These are phyloP conservation scores for Neopelma chrysocephalum DNA, from an alignment of 2,797 vertebrate genomes.

Conservation along the genomic window DNA sequence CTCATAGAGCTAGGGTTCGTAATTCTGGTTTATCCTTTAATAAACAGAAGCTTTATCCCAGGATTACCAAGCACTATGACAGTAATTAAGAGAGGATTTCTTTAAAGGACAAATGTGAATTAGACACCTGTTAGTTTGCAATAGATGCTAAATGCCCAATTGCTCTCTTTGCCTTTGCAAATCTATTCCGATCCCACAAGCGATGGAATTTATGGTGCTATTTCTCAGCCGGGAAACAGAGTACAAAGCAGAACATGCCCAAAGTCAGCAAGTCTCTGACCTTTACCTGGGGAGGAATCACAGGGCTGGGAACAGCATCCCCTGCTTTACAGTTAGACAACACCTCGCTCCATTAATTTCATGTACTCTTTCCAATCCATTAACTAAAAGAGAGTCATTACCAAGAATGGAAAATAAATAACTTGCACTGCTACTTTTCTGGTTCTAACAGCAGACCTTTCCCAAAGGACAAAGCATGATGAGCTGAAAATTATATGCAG, in stretches of 20 bases:
- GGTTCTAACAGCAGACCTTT: background rate
- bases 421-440: background rate
- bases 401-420: background rate
- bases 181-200: background rate
- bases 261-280: background rate
- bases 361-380: constrained; percentile 11
- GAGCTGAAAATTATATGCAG: background rate
- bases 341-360: background rate
- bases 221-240: background rate
- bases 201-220: background rate
- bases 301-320: background rate
- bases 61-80: background rate
- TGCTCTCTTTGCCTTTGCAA: background rate
- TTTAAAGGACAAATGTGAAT: constrained; percentile 1
- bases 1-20: background rate
- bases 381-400: background rate
- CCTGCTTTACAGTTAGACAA: background rate
- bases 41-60: background rate
- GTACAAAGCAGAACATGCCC: background rate
- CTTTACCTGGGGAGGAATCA: background rate
- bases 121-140: background rate
- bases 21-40: constrained; percentile 1
- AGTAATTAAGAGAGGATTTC: background rate
- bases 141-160: background rate
- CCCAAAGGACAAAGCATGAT: background rate